Evolutionary conservation across 2,797 vertebrate species (phyloP), one percentile per base, ranked within the genome.

Genomic region (Anomalospiza imberbis): DNA sequence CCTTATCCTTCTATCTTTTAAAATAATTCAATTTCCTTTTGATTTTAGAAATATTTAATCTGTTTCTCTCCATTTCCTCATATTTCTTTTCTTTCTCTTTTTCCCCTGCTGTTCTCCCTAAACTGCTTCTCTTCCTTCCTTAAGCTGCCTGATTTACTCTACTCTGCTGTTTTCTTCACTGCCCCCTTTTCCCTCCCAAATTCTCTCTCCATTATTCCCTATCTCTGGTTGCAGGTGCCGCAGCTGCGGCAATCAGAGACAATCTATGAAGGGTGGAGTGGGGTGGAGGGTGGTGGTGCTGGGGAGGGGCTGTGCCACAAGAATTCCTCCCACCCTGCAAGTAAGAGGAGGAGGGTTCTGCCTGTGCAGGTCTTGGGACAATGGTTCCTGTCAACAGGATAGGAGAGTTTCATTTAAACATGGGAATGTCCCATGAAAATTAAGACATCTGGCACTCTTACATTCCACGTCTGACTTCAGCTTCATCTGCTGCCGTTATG

Each of bases 391-490:
- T 96, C 93, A 97, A 89, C 68, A 88, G 81, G 85, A 92, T 93
- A 78, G 76, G 74, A 73, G 76, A 93, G 67, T 94, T 96, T 91
- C 91, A 80, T 94, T 94, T 96, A 74, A 89, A 94, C 58, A 54
- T 76, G 94, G 78, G 88, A 96, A 96, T 79, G 58, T 93, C 85
- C 92, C 93, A 92, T 96, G 96, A 88, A 96, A 96, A 95, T 74
- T 81, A 74, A 82, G 94, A 96, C 94, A 96, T 96, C 96, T 97
- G 96, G 91, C 78, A 78, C 48, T 66, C 93, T 96, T 74, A 28
- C 67, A 93, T 95, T 97, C 85, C 81, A 80, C 0, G 5, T 91
- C 70, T 93, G 83, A 90, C 86, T 93, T 85, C 5, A 2, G 45
- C 85, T 91, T 95, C 87, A 91, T 96, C 80, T 91, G 68, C 70